phyloP scores from a whole-genome alignment of 2,797 vertebrate genomes.

The Podargus strigoides region DNA sequence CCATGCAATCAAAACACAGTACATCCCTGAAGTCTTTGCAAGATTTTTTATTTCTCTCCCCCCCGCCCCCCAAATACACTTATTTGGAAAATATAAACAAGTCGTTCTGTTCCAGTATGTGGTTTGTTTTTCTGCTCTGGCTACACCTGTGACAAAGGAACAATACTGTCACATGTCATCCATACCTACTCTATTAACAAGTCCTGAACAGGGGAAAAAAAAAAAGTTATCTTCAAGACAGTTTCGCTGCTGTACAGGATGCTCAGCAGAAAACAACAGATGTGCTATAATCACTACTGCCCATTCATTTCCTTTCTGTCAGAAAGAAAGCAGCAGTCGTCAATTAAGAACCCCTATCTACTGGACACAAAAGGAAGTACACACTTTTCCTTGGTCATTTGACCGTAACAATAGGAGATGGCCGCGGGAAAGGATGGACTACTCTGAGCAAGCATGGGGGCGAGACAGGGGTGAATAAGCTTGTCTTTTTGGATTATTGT shows the following conservation, averaged over 20 bases:
- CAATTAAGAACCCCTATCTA: conserved; percentile 66
- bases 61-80: neutral
- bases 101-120: neutral
- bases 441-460: neutral
- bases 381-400: conserved; percentile 56
- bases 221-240: conserved; percentile 45
- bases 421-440: neutral
- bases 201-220: neutral
- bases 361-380: conserved; percentile 67
- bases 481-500: neutral
- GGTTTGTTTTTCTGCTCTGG: conserved; percentile 42
- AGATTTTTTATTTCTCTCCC: neutral
- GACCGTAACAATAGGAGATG: conserved; percentile 49
- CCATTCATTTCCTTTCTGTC: conserved; percentile 72
- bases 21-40: neutral
- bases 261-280: conserved; percentile 69
- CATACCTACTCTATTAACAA: neutral
- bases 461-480: neutral
- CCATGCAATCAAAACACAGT: neutral
- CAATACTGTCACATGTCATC: neutral
- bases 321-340: conserved; percentile 60
- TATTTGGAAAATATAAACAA: neutral
- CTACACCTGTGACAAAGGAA: conserved; percentile 50
- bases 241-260: conserved; percentile 74
- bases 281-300: conserved; percentile 61